Evolutionary conservation across 2,113 vertebrate species (phyloP).

Genomic region (Phyllostomus discolor): DNA sequence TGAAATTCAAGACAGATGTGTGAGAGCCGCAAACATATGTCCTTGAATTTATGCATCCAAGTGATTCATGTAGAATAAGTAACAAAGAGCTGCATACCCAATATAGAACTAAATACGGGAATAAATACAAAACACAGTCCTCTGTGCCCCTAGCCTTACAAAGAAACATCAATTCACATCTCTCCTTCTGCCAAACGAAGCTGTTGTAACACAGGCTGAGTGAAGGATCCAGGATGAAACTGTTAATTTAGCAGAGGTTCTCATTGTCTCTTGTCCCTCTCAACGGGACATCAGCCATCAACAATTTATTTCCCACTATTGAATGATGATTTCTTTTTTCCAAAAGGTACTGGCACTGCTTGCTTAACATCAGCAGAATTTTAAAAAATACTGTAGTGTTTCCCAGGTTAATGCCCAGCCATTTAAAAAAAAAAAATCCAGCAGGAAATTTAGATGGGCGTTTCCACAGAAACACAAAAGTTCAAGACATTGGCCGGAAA

Average conservation of each 20-base stretch:
- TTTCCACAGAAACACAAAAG: slow-evolving; percentile 65
- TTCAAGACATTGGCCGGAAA: slow-evolving; percentile 46
- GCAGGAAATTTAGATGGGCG: slow-evolving; percentile 64
- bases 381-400: neutral
- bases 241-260: slow-evolving; percentile 18
- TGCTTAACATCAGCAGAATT: neutral
- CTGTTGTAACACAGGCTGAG: neutral
- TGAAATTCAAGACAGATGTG: slow-evolving; percentile 77
- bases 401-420: slow-evolving; percentile 48
- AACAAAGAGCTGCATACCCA: neutral
- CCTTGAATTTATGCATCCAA: slow-evolving; percentile 68
- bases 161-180: neutral
- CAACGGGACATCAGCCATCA: neutral
- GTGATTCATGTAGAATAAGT: slow-evolving; percentile 53
- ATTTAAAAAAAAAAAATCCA: slow-evolving; percentile 29
- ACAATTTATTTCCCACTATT: slow-evolving; percentile 10
- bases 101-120: slow-evolving; percentile 41
- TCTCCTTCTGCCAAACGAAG: slow-evolving; percentile 9
- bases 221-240: neutral
- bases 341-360: neutral
- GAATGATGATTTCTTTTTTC: slow-evolving; percentile 1
- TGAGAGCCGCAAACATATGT: slow-evolving; percentile 63
- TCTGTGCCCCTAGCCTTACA: neutral
- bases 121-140: neutral
- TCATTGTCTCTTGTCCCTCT: slow-evolving; percentile 32